These are phyloP conservation scores for Cyprinodon brontotheroides DNA, from an alignment of 2,113 vertebrate species.

Conservation along the genomic window DNA sequence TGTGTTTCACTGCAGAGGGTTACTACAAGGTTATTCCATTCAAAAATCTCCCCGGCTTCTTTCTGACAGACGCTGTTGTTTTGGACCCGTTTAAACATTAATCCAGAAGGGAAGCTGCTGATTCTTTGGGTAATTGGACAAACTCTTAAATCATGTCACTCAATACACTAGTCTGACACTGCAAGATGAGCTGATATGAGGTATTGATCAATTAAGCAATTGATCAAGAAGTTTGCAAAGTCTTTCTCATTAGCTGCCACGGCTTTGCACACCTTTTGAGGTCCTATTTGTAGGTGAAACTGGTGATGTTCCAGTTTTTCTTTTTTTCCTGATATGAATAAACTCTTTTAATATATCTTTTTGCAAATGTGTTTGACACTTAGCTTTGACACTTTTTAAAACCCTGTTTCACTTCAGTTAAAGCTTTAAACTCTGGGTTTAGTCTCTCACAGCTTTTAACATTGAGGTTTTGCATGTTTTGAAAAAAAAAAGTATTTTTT, in stretches of 20 bases:
- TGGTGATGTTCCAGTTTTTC: not conserved
- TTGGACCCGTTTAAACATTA: not conserved
- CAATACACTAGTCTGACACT: slow-evolving; percentile 1
- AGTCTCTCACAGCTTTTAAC: no score
- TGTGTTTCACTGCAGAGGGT: slow-evolving; percentile 49
- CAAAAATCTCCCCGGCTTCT: slow-evolving; percentile 21
- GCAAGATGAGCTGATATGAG: not conserved
- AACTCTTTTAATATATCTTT: not conserved
- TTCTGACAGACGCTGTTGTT: not conserved
- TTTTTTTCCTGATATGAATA: not conserved
- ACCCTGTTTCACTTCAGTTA: not conserved
- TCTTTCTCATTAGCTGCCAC: not conserved
- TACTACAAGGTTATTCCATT: slow-evolving; percentile 49
- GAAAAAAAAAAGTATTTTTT: no score
- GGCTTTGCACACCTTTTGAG: not conserved
- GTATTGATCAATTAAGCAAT: not conserved
- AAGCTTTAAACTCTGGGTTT: no score
- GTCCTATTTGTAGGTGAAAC: not conserved
- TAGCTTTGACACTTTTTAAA: no score
- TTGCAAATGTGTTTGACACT: no score
- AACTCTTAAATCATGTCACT: not conserved
- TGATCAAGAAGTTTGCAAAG: not conserved
- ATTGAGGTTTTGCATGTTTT: no score
- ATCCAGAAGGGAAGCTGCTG: slow-evolving; percentile 1
- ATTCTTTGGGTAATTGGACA: not conserved